Base-by-base conservation (phyloP, 2,113 vertebrate genomes). In the Psilopogon haemacephalus region DNA sequence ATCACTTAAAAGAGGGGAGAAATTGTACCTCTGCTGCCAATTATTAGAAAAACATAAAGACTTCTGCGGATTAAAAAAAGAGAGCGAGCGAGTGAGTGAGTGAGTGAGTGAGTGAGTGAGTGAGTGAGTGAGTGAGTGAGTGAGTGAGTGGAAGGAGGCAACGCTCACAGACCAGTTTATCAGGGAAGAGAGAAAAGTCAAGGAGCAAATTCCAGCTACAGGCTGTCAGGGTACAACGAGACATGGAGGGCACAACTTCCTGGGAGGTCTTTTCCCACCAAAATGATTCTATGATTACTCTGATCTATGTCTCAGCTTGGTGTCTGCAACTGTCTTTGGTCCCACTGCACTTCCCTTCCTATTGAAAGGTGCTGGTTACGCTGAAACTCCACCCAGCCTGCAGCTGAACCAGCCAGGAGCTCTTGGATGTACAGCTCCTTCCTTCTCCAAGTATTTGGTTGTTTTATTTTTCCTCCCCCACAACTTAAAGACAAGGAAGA, bases 1-100 rank as follows among this genome's bases (percentile, higher is more conserved):
- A 99, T 98, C 98, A 97, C 98, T 98, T 98, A 98, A 98, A 98
- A 98, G 98, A 98, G 96, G 91, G 96, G 96, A 97, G 96, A 98
- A 97, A 97, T 96, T 79, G 94, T 93, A 97, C 92, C 95, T 97
- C 97, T 97, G 97, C 96, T 98, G 98, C 98, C 98, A 98, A 97
- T 97, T 98, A 98, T 97, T 97, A 98, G 97, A 91, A 97, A 98
- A 98, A 98, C 97, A 97, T 93, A 96, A 97, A 86, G 96, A 97
- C 95, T 97, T 97, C 92, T 95, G 93, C 7, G 58, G 96, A 37
- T 69, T 50, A 86, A 81, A 83, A 64, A 72, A 37, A 46, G 24
- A 37, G 28, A 54, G 82, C 50, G 79, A 40, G 23, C 11, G 21
- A 30, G 35, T 4, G 27, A 33, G 26, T 3, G 80, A 17, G 37